A percentile compares a stretch with the other conserved stretches of the same genome.
Evolutionary conservation across 2,797 vertebrate genomes (phyloP).

Genomic region (Staurois parvus): DNA sequence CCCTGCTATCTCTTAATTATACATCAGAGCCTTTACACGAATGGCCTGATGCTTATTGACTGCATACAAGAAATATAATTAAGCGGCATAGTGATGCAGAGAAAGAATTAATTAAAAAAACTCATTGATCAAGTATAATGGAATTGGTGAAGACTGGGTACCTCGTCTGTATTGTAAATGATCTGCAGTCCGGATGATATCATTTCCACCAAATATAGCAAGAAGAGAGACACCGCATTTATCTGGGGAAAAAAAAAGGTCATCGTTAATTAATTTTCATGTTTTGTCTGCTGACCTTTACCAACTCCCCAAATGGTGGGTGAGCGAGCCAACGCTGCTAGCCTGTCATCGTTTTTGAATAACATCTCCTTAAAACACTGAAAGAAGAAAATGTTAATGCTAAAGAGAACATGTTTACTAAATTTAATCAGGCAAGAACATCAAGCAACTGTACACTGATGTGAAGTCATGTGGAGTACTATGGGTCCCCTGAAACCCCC

Average conservation of each 20-base stretch:
- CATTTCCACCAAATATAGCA: conserved; percentile 97
- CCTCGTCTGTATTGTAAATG: conserved; percentile 98
- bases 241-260: conserved; percentile 76
- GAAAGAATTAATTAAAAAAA: conserved; percentile 43
- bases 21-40: not conserved
- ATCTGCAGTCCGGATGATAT: conserved; percentile 95
- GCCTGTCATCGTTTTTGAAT: no score
- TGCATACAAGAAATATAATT: conserved; percentile 39
- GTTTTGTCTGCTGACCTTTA: no score
- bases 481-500: no score
- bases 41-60: conserved; percentile 3
- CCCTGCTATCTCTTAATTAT: not conserved
- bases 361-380: no score
- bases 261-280: not conserved
- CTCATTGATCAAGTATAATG: conserved; percentile 39
- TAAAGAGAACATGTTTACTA: no score
- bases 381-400: no score
- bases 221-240: conserved; percentile 89
- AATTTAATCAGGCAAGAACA: no score
- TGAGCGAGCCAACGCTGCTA: no score
- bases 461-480: no score
- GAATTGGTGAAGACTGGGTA: conserved; percentile 68
- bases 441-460: no score
- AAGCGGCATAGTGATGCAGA: not conserved
- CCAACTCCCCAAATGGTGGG: no score